These are phyloP conservation scores for Epicampocera succincta DNA, from an alignment of 2,888 invertebrate genomes.

Conservation along the genomic window DNA sequence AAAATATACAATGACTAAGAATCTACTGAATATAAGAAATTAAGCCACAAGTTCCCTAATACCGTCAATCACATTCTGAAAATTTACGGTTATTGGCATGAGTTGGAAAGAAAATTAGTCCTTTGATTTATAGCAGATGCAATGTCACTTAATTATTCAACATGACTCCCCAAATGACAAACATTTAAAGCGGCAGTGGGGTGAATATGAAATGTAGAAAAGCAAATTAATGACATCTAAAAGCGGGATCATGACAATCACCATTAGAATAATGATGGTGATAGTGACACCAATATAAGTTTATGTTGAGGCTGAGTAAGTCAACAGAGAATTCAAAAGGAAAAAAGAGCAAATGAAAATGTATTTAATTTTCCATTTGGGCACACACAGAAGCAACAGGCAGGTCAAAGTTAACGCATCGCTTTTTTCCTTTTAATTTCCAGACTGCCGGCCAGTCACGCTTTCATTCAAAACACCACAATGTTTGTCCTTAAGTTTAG, in stretches of 20 bases:
- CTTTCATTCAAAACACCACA: too few relatives aligned
- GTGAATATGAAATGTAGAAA: background rate
- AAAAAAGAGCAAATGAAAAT: slow-evolving; percentile 40
- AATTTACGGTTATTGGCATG: background rate
- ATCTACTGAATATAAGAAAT: slow-evolving; percentile 7
- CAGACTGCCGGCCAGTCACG: background rate
- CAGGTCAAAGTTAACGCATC: slow-evolving; percentile 35
- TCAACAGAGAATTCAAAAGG: slow-evolving; percentile 16
- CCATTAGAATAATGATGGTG: slow-evolving; percentile 10
- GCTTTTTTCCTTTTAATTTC: background rate
- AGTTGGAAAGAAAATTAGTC: too few relatives aligned
- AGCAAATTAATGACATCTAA: slow-evolving; percentile 5
- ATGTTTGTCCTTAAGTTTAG: too few relatives aligned
- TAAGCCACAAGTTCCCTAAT: background rate
- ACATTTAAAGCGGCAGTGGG: slow-evolving; percentile 28
- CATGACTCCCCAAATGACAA: slow-evolving; percentile 51
- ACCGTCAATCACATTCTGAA: slow-evolving; percentile 38
- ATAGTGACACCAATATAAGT: background rate
- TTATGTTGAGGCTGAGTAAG: background rate
- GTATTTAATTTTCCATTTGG: slow-evolving; percentile 56
- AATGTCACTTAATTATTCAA: slow-evolving; percentile 61
- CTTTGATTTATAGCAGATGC: slow-evolving; percentile 32
- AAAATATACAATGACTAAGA: slow-evolving; percentile 15
- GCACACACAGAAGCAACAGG: slow-evolving; percentile 62
- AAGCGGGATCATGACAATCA: slow-evolving; percentile 4